These are phyloP conservation scores for Pyxicephalus adspersus DNA, from an alignment of 2,113 vertebrate species.

Conservation along the genomic window DNA sequence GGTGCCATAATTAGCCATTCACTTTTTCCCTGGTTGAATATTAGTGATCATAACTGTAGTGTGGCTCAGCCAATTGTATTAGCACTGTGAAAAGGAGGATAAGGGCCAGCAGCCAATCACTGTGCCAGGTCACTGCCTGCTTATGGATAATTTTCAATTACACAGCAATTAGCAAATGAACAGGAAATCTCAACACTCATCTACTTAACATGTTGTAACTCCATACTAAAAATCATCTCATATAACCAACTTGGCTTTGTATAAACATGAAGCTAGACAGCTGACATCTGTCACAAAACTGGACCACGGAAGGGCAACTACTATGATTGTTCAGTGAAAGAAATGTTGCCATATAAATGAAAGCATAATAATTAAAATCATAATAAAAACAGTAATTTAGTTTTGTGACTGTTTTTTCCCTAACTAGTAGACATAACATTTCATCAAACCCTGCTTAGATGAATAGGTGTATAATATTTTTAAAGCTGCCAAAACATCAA, in stretches of 20 bases:
- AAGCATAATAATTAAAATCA: not conserved
- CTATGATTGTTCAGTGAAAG: not conserved
- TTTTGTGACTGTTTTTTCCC: not conserved
- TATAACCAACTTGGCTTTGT: constrained; percentile 35
- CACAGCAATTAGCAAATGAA: constrained; percentile 63
- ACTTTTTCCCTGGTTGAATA: constrained; percentile 65
- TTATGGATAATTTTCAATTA: constrained; percentile 61
- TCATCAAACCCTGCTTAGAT: not conserved
- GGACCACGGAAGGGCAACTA: not conserved
- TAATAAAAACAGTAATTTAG: too few species aligned
- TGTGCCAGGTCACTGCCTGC: constrained; percentile 61
- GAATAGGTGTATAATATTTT: not conserved
- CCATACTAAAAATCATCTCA: constrained; percentile 61
- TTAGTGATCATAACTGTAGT: constrained; percentile 56
- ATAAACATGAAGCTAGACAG: not conserved
- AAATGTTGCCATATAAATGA: not conserved
- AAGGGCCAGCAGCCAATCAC: constrained; percentile 63
- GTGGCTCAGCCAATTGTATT: constrained; percentile 61
- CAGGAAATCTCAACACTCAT: constrained; percentile 61
- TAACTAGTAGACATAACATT: not conserved
- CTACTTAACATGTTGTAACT: constrained; percentile 55
- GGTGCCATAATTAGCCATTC: constrained; percentile 69
- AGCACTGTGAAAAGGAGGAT: constrained; percentile 58
- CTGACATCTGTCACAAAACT: not conserved
- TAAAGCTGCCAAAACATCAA: too few species aligned